These are phyloP conservation scores for Pseudochirops cupreus DNA, from an alignment of 2,797 vertebrate genomes.

Conservation along the genomic window DNA sequence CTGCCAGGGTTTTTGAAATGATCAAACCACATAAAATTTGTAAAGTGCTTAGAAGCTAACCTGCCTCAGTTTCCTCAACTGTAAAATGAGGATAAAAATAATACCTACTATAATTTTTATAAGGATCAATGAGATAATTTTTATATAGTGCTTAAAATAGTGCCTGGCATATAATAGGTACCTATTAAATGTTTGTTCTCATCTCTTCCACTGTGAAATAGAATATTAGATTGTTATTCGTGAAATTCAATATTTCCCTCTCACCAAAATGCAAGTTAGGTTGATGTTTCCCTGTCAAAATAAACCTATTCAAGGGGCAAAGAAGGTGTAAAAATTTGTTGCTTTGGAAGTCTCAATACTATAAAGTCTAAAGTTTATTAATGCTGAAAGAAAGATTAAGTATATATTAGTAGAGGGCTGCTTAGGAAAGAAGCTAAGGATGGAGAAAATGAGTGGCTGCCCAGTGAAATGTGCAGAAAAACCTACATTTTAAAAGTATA, in stretches of 20 bases:
- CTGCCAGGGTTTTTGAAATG: background rate
- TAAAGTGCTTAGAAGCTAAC: background rate
- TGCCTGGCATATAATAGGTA: background rate
- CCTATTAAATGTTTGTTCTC: too few species aligned
- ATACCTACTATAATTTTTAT: background rate
- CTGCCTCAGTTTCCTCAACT: background rate
- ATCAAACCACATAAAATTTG: background rate
- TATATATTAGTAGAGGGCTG: too few species aligned
- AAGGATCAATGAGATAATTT: background rate
- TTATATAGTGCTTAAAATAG: background rate
- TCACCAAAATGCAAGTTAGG: slow-evolving; percentile 23
- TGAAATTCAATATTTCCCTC: background rate
- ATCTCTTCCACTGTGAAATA: too few species aligned
- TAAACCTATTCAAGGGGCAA: background rate
- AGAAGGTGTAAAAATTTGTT: background rate
- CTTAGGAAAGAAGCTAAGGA: background rate
- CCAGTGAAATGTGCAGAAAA: background rate
- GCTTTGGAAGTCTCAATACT: background rate
- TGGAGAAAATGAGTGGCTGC: background rate
- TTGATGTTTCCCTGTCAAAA: background rate
- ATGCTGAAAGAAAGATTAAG: background rate
- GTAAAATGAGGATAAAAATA: too few species aligned
- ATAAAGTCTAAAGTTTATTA: background rate
- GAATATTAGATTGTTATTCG: background rate
- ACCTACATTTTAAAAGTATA: background rate